Percentiles rank a stretch among this genome's conserved stretches.
Evolutionary conservation across 2,888 invertebrate species (phyloP).

Genomic region (Agrochola litura): DNA sequence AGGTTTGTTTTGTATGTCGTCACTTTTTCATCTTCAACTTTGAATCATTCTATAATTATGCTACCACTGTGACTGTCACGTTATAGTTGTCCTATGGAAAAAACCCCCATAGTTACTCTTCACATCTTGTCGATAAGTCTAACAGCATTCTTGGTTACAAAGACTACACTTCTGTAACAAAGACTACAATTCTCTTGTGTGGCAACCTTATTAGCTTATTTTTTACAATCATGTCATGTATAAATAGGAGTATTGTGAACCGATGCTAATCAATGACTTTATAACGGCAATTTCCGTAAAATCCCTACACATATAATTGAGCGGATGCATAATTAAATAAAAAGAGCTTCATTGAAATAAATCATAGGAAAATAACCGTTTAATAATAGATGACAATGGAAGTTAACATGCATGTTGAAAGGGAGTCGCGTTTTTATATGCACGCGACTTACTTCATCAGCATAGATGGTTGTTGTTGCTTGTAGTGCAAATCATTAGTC

Average conservation of each 20-base stretch:
- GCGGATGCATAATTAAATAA: conserved; percentile 29
- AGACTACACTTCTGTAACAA: conserved; percentile 13
- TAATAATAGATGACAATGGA: conserved; percentile 58
- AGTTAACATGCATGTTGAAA: conserved; percentile 24
- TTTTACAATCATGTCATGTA: conserved; percentile 22
- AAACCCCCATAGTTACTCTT: neutral
- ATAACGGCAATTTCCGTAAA: conserved; percentile 26
- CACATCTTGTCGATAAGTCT: neutral
- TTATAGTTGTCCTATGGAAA: neutral
- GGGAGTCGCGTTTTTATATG: conserved; percentile 16
- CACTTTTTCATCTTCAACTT: neutral
- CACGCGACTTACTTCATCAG: conserved; percentile 21
- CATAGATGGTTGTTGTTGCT: neutral
- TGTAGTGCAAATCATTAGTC: neutral
- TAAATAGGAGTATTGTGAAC: conserved; percentile 21
- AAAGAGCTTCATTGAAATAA: conserved; percentile 38
- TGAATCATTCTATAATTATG: neutral
- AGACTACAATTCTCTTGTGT: neutral
- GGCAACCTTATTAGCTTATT: conserved; percentile 25
- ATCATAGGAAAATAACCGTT: conserved; percentile 45
- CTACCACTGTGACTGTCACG: neutral
- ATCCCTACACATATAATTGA: conserved; percentile 23
- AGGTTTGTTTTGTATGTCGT: neutral
- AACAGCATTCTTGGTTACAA: neutral
- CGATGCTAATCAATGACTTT: conserved; percentile 19